Conservation (phyloP, 2,113 vertebrate species). For the Anhinga anhinga region DNA sequence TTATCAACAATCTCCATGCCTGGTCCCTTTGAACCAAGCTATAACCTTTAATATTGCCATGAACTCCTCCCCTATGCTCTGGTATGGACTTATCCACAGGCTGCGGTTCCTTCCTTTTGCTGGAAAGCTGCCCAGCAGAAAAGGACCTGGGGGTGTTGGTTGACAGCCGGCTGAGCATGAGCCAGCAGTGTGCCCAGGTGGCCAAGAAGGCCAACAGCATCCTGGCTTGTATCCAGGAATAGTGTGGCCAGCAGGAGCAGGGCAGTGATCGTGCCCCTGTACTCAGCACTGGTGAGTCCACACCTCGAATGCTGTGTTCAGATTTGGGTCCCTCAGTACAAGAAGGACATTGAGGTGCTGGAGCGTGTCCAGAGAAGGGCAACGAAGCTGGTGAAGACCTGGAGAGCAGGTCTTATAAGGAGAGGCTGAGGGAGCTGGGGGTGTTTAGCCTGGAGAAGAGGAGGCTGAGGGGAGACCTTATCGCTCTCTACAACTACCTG, state of each 20-base stretch:
- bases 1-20: rapidly evolving
- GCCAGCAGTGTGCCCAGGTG: neutral
- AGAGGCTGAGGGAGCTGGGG: neutral
- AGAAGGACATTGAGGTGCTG: neutral
- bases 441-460: neutral
- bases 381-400: neutral
- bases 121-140: too few species aligned
- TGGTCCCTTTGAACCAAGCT: neutral
- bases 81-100: rapidly evolving
- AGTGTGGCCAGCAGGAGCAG: too few species aligned
- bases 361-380: neutral
- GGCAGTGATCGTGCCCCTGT: too few species aligned
- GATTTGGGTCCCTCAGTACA: too few species aligned
- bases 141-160: too few species aligned
- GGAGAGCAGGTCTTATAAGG: neutral
- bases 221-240: too few species aligned
- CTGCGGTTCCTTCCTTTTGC: neutral
- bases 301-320: too few species aligned
- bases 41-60: neutral
- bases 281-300: too few species aligned
- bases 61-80: neutral
- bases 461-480: neutral
- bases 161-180: neutral
- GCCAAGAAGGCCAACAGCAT: too few species aligned
- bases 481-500: neutral